Percentiles rank a stretch among this genome's conserved stretches.
These are phyloP conservation scores for Scylla paramamosain DNA, from an alignment of 1,140 invertebrate genomes.

Conservation along the genomic window DNA sequence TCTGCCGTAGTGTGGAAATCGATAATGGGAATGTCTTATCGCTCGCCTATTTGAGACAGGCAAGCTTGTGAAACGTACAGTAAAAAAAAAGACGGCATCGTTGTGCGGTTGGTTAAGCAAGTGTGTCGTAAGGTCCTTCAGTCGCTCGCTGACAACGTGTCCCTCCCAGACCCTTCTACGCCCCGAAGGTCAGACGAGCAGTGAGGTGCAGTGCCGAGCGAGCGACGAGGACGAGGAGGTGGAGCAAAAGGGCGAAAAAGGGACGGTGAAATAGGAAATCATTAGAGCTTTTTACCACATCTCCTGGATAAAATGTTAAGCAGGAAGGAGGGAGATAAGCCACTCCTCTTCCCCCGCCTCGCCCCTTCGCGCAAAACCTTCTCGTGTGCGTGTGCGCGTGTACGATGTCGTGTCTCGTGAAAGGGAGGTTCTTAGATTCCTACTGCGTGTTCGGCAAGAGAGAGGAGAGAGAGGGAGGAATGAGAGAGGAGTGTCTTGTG, in stretches of 20 bases:
- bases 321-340: background rate
- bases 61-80: background rate
- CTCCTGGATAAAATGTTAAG: background rate
- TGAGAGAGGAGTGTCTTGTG: background rate
- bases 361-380: background rate
- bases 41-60: background rate
- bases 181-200: background rate
- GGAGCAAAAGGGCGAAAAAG: background rate
- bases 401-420: background rate
- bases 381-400: background rate
- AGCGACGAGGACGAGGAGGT: background rate
- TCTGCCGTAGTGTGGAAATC: background rate
- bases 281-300: background rate
- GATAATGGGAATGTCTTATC: background rate
- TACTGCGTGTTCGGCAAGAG: too few species aligned
- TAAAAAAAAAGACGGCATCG: background rate
- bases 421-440: too few species aligned
- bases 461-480: too few species aligned
- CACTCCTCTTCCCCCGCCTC: background rate
- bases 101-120: constrained; percentile 16
- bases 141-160: background rate
- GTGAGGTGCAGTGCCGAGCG: background rate
- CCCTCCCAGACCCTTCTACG: background rate
- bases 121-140: background rate
- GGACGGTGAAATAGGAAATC: background rate